Evolutionary conservation across 2,797 vertebrate species (phyloP).

Genomic region (Danio kyathit): DNA sequence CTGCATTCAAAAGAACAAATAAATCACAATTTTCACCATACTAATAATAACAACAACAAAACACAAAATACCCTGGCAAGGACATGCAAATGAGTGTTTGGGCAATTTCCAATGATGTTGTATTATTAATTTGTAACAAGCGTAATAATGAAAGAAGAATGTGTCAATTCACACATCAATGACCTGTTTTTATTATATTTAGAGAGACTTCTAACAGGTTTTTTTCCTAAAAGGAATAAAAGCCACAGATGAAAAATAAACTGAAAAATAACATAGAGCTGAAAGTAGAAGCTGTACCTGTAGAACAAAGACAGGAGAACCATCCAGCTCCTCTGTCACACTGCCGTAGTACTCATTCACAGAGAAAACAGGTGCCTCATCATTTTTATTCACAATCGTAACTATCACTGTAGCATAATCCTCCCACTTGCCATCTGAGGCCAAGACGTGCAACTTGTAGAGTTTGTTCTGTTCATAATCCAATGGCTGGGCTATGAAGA

Average conservation of each 20-base stretch:
- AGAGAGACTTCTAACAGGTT: background rate
- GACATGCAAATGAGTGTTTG: conserved; percentile 19
- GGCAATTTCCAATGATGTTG: background rate
- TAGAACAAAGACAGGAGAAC: conserved; percentile 86
- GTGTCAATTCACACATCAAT: background rate
- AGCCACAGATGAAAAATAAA: background rate
- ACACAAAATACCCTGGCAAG: conserved; percentile 3
- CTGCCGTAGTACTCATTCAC: conserved; percentile 89
- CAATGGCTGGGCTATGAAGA: conserved; percentile 87
- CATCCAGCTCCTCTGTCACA: conserved; percentile 87
- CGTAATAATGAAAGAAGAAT: conserved; percentile 2
- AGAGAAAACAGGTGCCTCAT: conserved; percentile 89
- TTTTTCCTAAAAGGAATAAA: background rate
- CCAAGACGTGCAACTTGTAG: conserved; percentile 87
- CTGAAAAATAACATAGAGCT: background rate
- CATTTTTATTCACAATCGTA: conserved; percentile 89
- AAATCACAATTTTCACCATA: conserved; percentile 8
- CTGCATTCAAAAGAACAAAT: conserved; percentile 9
- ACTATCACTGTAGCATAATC: conserved; percentile 84
- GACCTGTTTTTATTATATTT: background rate
- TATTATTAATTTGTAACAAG: background rate
- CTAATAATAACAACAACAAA: background rate
- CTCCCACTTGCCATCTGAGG: conserved; percentile 93
- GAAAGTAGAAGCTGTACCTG: conserved; percentile 76
- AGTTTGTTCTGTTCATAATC: conserved; percentile 89